Conservation (phyloP, 2,797 vertebrate species). For the Podarcis lilfordi region DNA sequence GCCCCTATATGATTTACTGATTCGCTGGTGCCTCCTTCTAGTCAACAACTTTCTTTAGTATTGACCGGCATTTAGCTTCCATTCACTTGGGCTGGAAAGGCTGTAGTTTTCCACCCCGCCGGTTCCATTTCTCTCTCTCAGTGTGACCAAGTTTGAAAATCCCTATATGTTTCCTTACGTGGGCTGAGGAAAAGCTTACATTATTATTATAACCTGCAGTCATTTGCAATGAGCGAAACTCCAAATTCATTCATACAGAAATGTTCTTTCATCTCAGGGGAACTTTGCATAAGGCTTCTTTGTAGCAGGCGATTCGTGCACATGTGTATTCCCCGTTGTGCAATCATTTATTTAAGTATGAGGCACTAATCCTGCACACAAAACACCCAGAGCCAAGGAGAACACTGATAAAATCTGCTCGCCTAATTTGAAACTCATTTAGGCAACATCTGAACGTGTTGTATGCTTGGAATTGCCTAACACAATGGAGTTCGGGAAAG, state of each 20-base stretch:
- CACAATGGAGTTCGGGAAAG: background rate
- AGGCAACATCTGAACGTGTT: background rate
- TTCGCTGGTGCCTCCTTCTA: background rate
- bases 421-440: constrained; percentile 18
- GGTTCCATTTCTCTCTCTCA: background rate
- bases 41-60: background rate
- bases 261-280: background rate
- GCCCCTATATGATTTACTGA: background rate
- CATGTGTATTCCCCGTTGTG: background rate
- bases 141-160: background rate
- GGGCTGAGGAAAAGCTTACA: background rate
- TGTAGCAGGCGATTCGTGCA: background rate
- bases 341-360: background rate
- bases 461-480: background rate
- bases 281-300: background rate
- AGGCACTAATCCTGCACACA: background rate
- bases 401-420: background rate
- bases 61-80: background rate
- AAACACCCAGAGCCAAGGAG: accelerated
- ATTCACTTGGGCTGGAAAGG: background rate
- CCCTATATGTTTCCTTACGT: background rate
- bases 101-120: background rate
- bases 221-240: background rate
- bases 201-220: background rate
- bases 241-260: background rate